Evolutionary conservation across 2,113 vertebrate species (phyloP).

Genomic region (Loxodonta africana): DNA sequence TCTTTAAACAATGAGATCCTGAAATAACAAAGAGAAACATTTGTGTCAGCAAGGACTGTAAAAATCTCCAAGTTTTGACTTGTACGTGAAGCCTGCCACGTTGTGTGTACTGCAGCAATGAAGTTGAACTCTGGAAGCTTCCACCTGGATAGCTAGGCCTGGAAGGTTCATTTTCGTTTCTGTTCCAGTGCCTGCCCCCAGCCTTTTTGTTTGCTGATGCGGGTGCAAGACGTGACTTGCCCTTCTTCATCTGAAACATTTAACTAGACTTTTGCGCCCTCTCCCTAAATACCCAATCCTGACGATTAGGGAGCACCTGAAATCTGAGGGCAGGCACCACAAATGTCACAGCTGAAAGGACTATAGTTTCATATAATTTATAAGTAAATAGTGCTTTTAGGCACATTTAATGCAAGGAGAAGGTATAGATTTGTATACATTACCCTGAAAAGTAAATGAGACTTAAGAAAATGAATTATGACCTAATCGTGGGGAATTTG

Average conservation of each 20-base stretch:
- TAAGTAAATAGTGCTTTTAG: constrained; percentile 80
- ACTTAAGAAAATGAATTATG: constrained; percentile 70
- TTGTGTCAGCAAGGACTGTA: constrained; percentile 37
- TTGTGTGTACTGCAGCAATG: constrained; percentile 67
- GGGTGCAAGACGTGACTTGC: constrained; percentile 68
- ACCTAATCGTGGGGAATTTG: constrained; percentile 83
- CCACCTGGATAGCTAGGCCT: constrained; percentile 64
- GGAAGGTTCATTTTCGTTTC: constrained; percentile 51
- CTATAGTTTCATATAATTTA: constrained; percentile 84
- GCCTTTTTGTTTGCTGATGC: constrained; percentile 70
- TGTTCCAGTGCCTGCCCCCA: constrained; percentile 75
- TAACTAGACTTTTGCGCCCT: neutral
- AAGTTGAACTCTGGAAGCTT: constrained; percentile 74
- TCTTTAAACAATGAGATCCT: constrained; percentile 78
- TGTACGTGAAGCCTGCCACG: constrained; percentile 67
- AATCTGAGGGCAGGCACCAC: constrained; percentile 74
- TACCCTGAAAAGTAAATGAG: constrained; percentile 71
- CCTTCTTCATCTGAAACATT: constrained; percentile 64
- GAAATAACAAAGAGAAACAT: constrained; percentile 73
- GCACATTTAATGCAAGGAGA: constrained; percentile 40
- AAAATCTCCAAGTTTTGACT: constrained; percentile 51
- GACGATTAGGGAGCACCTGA: neutral
- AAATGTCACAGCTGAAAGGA: constrained; percentile 61
- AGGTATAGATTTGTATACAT: constrained; percentile 63
- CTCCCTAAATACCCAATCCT: neutral